Evolutionary conservation across 2,888 invertebrate species (phyloP), one percentile per base, ranked within the genome.

Genomic region (Bombyx huttoni): DNA sequence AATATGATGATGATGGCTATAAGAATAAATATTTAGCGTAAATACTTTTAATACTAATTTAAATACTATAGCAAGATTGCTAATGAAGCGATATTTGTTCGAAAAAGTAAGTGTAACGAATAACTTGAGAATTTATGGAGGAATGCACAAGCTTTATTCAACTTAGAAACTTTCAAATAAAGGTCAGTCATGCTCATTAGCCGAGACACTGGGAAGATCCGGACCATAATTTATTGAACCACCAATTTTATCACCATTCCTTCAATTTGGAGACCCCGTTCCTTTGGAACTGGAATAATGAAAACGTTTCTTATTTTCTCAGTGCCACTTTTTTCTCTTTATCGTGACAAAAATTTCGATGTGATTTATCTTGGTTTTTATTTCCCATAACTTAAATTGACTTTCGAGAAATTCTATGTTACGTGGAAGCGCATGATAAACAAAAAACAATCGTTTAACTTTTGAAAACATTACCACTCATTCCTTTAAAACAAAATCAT

Each of bases 281-380:
- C 57, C 62, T 64, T 67, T 65, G 66, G 64, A 64, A 59, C 61
- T 56, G 65, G 65, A 65, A 75, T 80, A 83, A 79, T 78, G 78
- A 76, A 82, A 80, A 76, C 73, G 68, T 72, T 68, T 62, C 73
- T 68, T 70, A 71, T 70, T 71, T 78, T 81, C 78, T 73, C 75
- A 75, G 72, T 77, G 67, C 65, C 64, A 64, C 64, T 63, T 73
- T 78, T 81, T 81, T 84, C 82, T 75, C 70, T 62, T 53, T 61
- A 63, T 83, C 87, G 87, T 85, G 87, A 88, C 81, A 79, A 76
- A 76, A 79, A 79, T 84, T 83, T 75, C 75, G 75, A 73, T 79
- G 83, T 84, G 84, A 85, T 81, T 84, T 80, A 81, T 76, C 78
- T 68, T 64, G 66, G 65, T 65, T 74, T 24, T 68, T 67, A 78